These are phyloP conservation scores for Drosophila putrida DNA, from an alignment of 2,888 invertebrate species.

Conservation along the genomic window DNA sequence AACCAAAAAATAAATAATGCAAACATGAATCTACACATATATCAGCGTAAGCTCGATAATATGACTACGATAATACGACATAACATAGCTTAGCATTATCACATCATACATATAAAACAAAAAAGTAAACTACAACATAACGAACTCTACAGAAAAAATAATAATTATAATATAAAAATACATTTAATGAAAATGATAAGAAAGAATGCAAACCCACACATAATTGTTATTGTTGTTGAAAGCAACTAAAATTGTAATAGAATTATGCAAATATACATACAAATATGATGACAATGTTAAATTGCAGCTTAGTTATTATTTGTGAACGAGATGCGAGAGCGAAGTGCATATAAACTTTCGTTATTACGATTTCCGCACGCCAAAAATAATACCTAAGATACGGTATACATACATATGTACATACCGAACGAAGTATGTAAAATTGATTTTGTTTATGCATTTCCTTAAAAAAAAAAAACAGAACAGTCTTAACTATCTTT, in stretches of 20 bases:
- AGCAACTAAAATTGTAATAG: conserved; percentile 81
- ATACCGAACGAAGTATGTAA: conserved; percentile 13
- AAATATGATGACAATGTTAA: conserved; percentile 72
- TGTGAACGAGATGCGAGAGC: conserved; percentile 30
- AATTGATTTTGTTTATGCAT: conserved; percentile 48
- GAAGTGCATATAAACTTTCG: conserved; percentile 5
- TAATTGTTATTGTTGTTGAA: conserved; percentile 81
- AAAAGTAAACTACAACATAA: background rate
- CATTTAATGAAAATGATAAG: conserved; percentile 35
- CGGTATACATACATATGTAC: conserved; percentile 8
- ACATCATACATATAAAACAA: conserved; percentile 38
- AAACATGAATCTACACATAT: conserved; percentile 59
- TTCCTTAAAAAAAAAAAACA: conserved; percentile 14
- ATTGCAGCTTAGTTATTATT: conserved; percentile 77
- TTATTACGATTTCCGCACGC: conserved; percentile 37
- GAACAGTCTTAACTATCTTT: conserved; percentile 5
- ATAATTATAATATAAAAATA: conserved; percentile 18
- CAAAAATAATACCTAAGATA: conserved; percentile 52
- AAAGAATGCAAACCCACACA: conserved; percentile 49
- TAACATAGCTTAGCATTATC: conserved; percentile 35
- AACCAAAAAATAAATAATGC: conserved; percentile 44
- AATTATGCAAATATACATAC: conserved; percentile 81
- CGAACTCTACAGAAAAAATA: conserved; percentile 20
- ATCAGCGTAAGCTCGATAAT: conserved; percentile 17
- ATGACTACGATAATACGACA: conserved; percentile 33